These are phyloP conservation scores for Rhopalosiphum maidis DNA, from an alignment of 1,140 invertebrate species.

Conservation along the genomic window DNA sequence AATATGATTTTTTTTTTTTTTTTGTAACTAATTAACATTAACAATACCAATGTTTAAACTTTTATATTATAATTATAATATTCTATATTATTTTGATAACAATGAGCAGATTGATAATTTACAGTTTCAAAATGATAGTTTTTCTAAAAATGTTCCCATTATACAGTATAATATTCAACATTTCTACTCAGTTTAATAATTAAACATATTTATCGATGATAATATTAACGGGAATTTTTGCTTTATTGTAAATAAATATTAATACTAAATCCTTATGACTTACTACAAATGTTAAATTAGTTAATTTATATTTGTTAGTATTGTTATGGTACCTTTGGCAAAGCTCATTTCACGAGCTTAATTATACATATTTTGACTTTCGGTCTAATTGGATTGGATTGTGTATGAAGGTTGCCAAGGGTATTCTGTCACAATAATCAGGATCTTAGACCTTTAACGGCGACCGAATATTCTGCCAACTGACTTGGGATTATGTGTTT, in stretches of 20 bases:
- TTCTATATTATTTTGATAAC: neutral
- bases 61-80: no score
- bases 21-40: neutral
- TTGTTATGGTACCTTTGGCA: neutral
- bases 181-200: neutral
- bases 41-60: neutral
- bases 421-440: slow-evolving; percentile 38
- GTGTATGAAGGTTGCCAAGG: slow-evolving; percentile 15
- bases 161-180: neutral
- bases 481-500: neutral
- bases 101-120: neutral
- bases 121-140: neutral
- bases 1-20: neutral
- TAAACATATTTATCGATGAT: neutral
- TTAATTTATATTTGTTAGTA: neutral
- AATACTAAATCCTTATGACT: slow-evolving; percentile 24
- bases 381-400: slow-evolving; percentile 27
- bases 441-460: neutral
- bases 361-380: slow-evolving; percentile 23
- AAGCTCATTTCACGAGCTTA: neutral
- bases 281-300: slow-evolving; percentile 2
- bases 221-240: neutral
- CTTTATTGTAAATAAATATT: neutral
- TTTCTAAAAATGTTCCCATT: neutral
- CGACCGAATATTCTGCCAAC: neutral